Percentiles rank a stretch among this genome's conserved stretches.
Conservation (phyloP, 1,140 invertebrate species). For the Gryllus bimaculatus region DNA sequence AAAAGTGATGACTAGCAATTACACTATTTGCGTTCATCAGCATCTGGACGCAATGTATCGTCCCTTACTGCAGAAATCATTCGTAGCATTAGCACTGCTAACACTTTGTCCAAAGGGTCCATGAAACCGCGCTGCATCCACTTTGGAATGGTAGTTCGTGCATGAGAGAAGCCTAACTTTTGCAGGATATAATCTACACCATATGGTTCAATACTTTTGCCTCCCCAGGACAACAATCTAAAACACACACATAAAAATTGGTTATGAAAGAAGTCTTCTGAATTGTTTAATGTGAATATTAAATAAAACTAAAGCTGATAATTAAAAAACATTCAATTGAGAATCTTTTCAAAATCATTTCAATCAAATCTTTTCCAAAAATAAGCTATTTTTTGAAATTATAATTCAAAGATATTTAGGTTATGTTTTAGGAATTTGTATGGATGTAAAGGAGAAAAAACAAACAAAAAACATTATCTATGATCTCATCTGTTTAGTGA, state of each 20-base stretch:
- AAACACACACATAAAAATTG: constrained; percentile 24
- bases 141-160: constrained; percentile 95
- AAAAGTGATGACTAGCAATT: background rate
- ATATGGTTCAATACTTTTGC: constrained; percentile 92
- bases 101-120: constrained; percentile 85
- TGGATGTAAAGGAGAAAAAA: too few relatives aligned
- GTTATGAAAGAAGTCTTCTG: too few relatives aligned
- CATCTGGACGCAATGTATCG: constrained; percentile 11
- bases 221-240: constrained; percentile 87
- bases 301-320: background rate
- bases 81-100: constrained; percentile 39
- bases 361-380: too few relatives aligned
- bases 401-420: too few relatives aligned
- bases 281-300: background rate
- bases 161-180: constrained; percentile 93
- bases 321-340: too few relatives aligned
- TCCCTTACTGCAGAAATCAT: constrained; percentile 29
- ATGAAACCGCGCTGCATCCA: constrained; percentile 97
- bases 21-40: constrained; percentile 6
- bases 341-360: constrained; percentile 2
- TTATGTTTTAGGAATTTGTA: too few relatives aligned
- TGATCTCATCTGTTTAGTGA: too few relatives aligned
- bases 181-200: constrained; percentile 96
- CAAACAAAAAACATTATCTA: too few relatives aligned
- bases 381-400: too few relatives aligned